Evolutionary conservation across 2,113 vertebrate species (phyloP).

Genomic region (Oncorhynchus gorbuscha): DNA sequence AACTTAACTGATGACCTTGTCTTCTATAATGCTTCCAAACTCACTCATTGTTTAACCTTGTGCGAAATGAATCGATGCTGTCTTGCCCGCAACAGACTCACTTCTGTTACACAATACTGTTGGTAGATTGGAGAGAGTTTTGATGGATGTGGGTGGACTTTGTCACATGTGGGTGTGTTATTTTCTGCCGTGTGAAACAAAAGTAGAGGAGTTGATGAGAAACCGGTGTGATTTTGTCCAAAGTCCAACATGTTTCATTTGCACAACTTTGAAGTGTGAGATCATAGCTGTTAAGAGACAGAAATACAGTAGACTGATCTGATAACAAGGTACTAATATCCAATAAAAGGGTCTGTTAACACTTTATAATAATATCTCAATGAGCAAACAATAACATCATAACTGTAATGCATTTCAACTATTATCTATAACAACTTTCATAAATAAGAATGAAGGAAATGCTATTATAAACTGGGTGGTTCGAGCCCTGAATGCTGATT

Average conservation of each 20-base stretch:
- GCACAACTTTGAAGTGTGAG: constrained; percentile 58
- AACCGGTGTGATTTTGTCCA: constrained; percentile 70
- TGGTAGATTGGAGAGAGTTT: constrained; percentile 66
- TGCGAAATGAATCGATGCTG: constrained; percentile 41
- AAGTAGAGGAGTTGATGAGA: constrained; percentile 71
- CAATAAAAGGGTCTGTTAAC: constrained; percentile 54
- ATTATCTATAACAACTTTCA: too few relatives aligned
- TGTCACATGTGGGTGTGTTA: constrained; percentile 71
- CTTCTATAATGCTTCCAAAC: background rate
- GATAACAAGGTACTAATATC: constrained; percentile 66
- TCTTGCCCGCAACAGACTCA: constrained; percentile 44
- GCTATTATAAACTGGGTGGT: too few relatives aligned
- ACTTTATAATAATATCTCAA: too few relatives aligned
- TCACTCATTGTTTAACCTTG: too few relatives aligned
- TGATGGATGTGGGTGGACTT: constrained; percentile 75
- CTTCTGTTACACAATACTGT: constrained; percentile 34
- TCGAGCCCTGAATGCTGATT: too few relatives aligned
- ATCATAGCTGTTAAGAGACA: constrained; percentile 68
- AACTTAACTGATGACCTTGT: too few relatives aligned
- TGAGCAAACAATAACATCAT: too few relatives aligned
- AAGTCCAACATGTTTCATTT: constrained; percentile 70
- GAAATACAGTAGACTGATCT: constrained; percentile 71
- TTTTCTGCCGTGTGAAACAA: constrained; percentile 69
- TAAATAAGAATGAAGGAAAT: too few relatives aligned
- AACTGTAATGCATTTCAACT: too few relatives aligned